Base-by-base conservation (phyloP, 2,113 vertebrate genomes). In the Rhabdomys dilectus region DNA sequence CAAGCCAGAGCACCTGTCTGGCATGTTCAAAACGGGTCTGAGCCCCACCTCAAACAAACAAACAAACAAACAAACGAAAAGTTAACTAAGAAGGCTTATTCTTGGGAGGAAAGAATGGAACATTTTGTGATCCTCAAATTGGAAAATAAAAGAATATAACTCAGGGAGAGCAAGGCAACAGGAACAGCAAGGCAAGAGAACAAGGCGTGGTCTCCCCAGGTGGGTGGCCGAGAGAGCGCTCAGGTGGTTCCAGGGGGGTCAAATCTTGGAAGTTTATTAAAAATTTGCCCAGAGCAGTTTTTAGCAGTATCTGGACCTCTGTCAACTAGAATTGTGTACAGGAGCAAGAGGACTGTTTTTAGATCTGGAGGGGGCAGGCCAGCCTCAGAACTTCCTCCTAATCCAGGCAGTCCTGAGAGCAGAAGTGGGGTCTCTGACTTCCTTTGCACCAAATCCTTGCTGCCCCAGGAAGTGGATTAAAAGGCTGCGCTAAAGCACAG, bases 141-240 rank as follows among this genome's bases (percentile, higher is more conserved):
- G 72, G 3, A 22, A 24, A 11, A 12, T 21, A 53, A 85, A 60
- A 17, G 13, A 89, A 66, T 17, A 19, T 3, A 48, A 91, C 11
- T 73, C 39, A 42, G 36, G 76, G 72, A 86, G 21, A 95, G 60
- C n/a, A n/a, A n/a, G n/a, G n/a, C n/a, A n/a, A n/a, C n/a, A 15
- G 10, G 4, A 82, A 62, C 2, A 22, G 36, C 11, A 9, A 1
- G 75, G 56, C 68, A 78, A 7, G 9, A 45, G 72, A n/a, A 17
- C 56, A 17, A 0, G 22, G 53, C 24, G 0, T 82, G 53, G 21
- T 58, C 36, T 82, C 34, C 26, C 34, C n/a, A 39, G 13, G 81
- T 42, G 7, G 36, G n/a, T 58, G 60, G 24, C 22, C 4, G 1
- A 11, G 1, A 11, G 36, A 56, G 21, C 0, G 1, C 5, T 42